These are phyloP conservation scores for Dinocampus coccinellae DNA, from an alignment of 2,888 invertebrate genomes.

Conservation along the genomic window DNA sequence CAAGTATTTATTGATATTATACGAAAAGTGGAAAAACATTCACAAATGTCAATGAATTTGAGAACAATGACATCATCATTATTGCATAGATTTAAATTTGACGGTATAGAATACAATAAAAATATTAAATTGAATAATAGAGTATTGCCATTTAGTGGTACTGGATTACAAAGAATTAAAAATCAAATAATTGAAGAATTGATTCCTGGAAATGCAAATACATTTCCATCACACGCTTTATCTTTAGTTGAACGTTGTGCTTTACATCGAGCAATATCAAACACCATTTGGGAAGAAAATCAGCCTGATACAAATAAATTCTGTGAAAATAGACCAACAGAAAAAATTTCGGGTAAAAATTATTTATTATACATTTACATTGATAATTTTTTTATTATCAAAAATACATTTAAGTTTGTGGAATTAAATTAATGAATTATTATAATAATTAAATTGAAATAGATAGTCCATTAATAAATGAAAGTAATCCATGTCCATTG, in stretches of 20 bases:
- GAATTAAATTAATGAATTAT: no score
- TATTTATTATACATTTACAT: neutral
- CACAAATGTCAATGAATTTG: slow-evolving; percentile 72
- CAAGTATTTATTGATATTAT: slow-evolving; percentile 75
- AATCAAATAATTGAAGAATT: slow-evolving; percentile 57
- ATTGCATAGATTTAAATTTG: slow-evolving; percentile 69
- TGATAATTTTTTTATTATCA: neutral
- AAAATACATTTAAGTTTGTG: no score
- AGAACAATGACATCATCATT: slow-evolving; percentile 73
- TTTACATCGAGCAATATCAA: slow-evolving; percentile 59
- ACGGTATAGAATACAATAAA: slow-evolving; percentile 53
- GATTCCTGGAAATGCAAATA: slow-evolving; percentile 50
- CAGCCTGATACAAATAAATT: slow-evolving; percentile 40
- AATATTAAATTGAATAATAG: slow-evolving; percentile 45
- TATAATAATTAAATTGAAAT: neutral
- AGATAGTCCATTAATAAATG: slow-evolving; percentile 40
- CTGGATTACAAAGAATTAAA: slow-evolving; percentile 54
- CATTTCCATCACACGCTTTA: slow-evolving; percentile 52
- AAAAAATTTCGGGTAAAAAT: slow-evolving; percentile 52
- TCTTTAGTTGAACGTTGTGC: slow-evolving; percentile 55
- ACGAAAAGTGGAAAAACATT: slow-evolving; percentile 73
- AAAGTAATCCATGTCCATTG: slow-evolving; percentile 74
- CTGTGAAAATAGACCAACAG: slow-evolving; percentile 47
- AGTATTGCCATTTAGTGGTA: slow-evolving; percentile 54
- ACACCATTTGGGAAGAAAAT: slow-evolving; percentile 52